A percentile compares a stretch with the other conserved stretches of the same genome.
Conservation (phyloP, 2,888 invertebrate species). For the Aphidius colemani region DNA sequence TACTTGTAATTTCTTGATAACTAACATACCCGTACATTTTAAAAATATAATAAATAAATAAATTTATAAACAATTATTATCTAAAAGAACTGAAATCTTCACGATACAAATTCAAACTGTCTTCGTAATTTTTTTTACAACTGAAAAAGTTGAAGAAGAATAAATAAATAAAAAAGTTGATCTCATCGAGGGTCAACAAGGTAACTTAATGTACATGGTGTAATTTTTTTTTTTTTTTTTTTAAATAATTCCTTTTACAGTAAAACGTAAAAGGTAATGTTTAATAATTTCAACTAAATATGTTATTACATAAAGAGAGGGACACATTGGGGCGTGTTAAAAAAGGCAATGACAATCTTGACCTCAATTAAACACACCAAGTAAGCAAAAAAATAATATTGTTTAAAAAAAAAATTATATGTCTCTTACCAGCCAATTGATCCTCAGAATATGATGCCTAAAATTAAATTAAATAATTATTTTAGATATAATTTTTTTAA, state of each 20-base stretch:
- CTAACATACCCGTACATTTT: slow-evolving; percentile 66
- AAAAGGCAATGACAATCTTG: slow-evolving; percentile 57
- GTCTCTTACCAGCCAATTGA: slow-evolving; percentile 85
- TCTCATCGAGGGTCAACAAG: slow-evolving; percentile 10
- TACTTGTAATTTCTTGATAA: slow-evolving; percentile 75
- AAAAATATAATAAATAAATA: slow-evolving; percentile 16
- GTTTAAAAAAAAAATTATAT: slow-evolving; percentile 41
- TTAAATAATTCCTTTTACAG: slow-evolving; percentile 37
- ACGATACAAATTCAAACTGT: slow-evolving; percentile 34
- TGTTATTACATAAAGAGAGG: slow-evolving; percentile 20
- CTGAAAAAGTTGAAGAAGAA: slow-evolving; percentile 12
- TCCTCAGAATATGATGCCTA: slow-evolving; percentile 89
- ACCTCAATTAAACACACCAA: slow-evolving; percentile 48
- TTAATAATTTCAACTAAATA: slow-evolving; percentile 32
- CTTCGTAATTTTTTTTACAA: neutral
- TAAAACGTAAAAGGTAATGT: slow-evolving; percentile 52
- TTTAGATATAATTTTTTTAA: slow-evolving; percentile 10
- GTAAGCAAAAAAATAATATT: slow-evolving; percentile 38
- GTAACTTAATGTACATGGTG: slow-evolving; percentile 19
- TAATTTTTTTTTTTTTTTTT: slow-evolving; percentile 38
- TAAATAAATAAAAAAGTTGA: slow-evolving; percentile 10
- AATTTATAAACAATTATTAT: neutral
- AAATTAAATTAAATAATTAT: slow-evolving; percentile 42
- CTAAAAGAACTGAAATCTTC: slow-evolving; percentile 23
- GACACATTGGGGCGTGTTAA: slow-evolving; percentile 46